Percentiles rank a stretch among this genome's conserved stretches.
Conservation (phyloP, 2,888 invertebrate species). For the Oscheius myriophilus region DNA sequence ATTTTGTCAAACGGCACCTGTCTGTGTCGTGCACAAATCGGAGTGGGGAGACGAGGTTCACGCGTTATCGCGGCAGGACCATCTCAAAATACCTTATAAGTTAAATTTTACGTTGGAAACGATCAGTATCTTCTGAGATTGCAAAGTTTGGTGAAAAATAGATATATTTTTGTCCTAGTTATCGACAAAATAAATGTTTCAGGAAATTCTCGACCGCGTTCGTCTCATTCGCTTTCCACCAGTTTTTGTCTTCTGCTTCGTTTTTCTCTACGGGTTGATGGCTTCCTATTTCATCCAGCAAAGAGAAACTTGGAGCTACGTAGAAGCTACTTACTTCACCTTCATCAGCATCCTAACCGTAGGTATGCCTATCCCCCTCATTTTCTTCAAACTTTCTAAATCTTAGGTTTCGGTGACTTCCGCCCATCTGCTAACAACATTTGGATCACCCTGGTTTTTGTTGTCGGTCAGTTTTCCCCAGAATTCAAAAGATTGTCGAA, state of each 20-base stretch:
- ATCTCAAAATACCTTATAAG: too few species aligned
- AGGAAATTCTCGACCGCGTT: conserved; percentile 66
- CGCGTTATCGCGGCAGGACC: too few species aligned
- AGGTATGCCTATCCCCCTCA: conserved; percentile 52
- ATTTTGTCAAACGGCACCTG: too few species aligned
- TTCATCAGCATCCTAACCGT: conserved; percentile 69
- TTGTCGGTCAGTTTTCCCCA: conserved; percentile 31
- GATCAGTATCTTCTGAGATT: too few species aligned
- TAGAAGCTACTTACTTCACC: conserved; percentile 67
- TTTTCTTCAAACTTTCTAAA: too few species aligned
- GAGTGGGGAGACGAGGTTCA: too few species aligned
- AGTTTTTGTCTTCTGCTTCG: conserved; percentile 65
- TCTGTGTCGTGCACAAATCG: too few species aligned
- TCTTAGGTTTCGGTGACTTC: conserved; percentile 67
- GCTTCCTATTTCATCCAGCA: conserved; percentile 56
- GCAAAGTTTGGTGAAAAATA: too few species aligned
- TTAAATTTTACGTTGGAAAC: too few species aligned
- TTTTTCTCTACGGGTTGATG: conserved; percentile 65
- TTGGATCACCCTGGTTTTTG: conserved; percentile 48
- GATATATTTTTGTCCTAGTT: too few species aligned
- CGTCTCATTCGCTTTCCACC: conserved; percentile 67
- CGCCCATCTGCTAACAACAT: conserved; percentile 62
- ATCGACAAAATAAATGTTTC: neutral
- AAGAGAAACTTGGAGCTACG: conserved; percentile 64
- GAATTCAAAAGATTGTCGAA: too few species aligned